Evolutionary conservation across 2,888 invertebrate species (phyloP), one percentile per base, ranked within the genome.

Genomic region (Clistopyga incitator): DNA sequence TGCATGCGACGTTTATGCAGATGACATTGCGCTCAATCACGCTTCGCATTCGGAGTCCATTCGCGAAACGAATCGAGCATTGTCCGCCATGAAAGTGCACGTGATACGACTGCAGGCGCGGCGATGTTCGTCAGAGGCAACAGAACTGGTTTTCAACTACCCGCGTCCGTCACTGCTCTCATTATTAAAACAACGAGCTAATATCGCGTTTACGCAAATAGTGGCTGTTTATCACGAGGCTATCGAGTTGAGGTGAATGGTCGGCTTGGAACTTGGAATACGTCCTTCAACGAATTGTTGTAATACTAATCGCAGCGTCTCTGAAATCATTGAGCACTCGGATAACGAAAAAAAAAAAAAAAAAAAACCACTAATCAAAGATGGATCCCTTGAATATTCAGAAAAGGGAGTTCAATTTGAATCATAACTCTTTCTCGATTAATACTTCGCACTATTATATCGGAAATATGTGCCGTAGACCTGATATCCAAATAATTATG

Each of bases 1-100:
- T 80, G 75, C 68, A 56, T 75, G 61, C 70, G 72, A 54, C 61
- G 72, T 81, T 84, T 81, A 78, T 84, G 74, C 78, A 82, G 76
- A 79, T 83, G 75, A 76, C 75, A 50, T 54, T 59, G 74, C 50
- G 77, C 77, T 70, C 59, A 23, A 67, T 64, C 71, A 50, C 82
- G 68, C 47, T 56, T 68, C 18, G 81, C 81, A 70, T 74, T 78
- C 74, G 56, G 38, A 81, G 72, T 77, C 72, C 76, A 76, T 78
- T 74, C 67, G 70, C 50, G 61, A 65, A 68, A 61, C 79, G 82
- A 79, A 61, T 68, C 70, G 61, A 23, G 52, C 67, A 78, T 68
- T 78, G 74, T 80, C 47, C 67, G 23, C 38, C 54, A 20, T 54
- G 65, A 18, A 38, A 42, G 67, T 42, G 45, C 56, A 52, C 80